Conservation (phyloP, 2,888 invertebrate species). For the Mythimna impura region DNA sequence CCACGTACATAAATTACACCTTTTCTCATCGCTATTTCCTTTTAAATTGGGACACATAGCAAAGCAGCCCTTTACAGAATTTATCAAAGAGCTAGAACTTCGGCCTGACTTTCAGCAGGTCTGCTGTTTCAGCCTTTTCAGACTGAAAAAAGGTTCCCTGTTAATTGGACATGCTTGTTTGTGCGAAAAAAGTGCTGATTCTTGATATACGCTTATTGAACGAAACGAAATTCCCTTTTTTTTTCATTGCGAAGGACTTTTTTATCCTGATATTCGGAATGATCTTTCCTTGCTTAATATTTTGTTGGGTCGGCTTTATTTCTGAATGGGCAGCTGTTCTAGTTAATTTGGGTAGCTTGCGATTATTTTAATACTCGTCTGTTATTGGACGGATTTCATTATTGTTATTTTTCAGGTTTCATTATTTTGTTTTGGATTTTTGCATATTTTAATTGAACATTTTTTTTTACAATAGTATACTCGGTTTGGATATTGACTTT, state of each 20-base stretch:
- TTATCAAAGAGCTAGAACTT: conserved; percentile 81
- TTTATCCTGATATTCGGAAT: conserved; percentile 41
- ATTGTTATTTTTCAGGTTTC: conserved; percentile 2
- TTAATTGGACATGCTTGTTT: conserved; percentile 84
- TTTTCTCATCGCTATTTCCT: conserved; percentile 49
- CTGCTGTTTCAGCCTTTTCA: conserved; percentile 74
- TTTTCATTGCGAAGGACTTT: conserved; percentile 29
- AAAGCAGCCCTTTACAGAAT: conserved; percentile 74
- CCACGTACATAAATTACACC: no score
- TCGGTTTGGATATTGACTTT: not conserved
- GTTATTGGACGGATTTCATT: conserved; percentile 4
- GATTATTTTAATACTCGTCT: conserved; percentile 20
- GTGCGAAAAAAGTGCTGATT: conserved; percentile 77
- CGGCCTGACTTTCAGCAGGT: conserved; percentile 68
- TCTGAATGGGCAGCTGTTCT: conserved; percentile 20
- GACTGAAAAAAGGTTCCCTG: conserved; percentile 70
- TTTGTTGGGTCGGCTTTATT: conserved; percentile 42
- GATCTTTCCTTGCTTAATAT: conserved; percentile 45
- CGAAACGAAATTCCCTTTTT: conserved; percentile 29
- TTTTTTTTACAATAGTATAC: not conserved
- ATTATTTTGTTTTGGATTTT: not conserved
- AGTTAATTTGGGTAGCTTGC: conserved; percentile 27
- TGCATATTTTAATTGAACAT: not conserved
- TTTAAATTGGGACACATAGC: conserved; percentile 64
- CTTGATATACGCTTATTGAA: conserved; percentile 63